Evolutionary conservation across 2,797 vertebrate genomes (phyloP), one percentile per base, ranked within the genome.

Genomic region (Lagodon rhomboides): DNA sequence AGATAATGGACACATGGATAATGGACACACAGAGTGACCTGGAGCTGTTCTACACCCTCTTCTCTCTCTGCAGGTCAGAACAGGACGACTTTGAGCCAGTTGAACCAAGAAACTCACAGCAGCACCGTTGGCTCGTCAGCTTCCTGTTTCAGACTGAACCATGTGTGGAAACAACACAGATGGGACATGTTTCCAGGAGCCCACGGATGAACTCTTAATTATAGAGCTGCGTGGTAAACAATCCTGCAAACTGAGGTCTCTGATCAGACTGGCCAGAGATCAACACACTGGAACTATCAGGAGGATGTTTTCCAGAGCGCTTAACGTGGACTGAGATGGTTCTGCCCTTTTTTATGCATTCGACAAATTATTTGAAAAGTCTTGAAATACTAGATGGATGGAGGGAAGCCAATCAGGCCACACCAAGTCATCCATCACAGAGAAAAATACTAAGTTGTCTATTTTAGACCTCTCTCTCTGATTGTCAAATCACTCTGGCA

Each of bases 51-150:
- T n/a, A 5, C 49, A 38, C 72, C 51, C 61, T 68, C 46, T 58
- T 49, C 38, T 82, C 50, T 78, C 51, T 65, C 20, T 71, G 82
- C 82, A 89, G 89, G 80, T 64, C 65, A 61, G 94, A 96, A 93
- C 95, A 95, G 95, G 92, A 96, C 94, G 95, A 96, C 96, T 88
- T 93, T 95, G 92, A 96, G 95, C 64, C 96, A 96, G 89, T 92
- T 95, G 91, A 79, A 89, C 75, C 61, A 4, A 16, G 75, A 72
- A 72, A 61, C 70, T 76, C 75, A 68, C 77, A 84, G 55, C 75
- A 66, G 79, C 30, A 3, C 66, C 50, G 54, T 68, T 68, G 6
- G 16, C 63, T 85, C 68, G 71, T 74, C 86, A 67, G 82, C 75
- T 74, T 80, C 75, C 75, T 34, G 44, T 79, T 83, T 83, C 75